Percentiles rank a stretch among this genome's conserved stretches.
phyloP scores from a whole-genome alignment of 2,113 vertebrate genomes.

The Trochalopteron elliotii region DNA sequence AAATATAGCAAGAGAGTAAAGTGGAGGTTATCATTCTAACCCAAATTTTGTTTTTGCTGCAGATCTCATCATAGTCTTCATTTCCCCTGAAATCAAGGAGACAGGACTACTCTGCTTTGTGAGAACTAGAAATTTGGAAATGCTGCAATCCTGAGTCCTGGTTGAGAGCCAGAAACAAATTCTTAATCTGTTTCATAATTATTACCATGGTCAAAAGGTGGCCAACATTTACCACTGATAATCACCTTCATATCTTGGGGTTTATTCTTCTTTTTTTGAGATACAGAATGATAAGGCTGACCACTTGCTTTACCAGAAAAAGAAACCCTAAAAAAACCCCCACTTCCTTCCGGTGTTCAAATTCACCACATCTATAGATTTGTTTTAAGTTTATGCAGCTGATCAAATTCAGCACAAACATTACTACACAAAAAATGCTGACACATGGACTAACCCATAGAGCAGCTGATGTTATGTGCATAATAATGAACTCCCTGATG shows the following conservation, averaged over 20 bases:
- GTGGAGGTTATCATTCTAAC: neutral
- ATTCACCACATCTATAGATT: slow-evolving; percentile 4
- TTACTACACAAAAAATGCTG: neutral
- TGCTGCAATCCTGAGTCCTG: neutral
- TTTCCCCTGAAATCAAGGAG: neutral
- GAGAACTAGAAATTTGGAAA: neutral
- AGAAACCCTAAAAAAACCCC: neutral
- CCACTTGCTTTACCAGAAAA: neutral
- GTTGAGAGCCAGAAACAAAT: neutral
- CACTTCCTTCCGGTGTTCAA: neutral
- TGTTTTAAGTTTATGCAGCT: slow-evolving; percentile 34
- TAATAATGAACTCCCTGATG: slow-evolving; percentile 1
- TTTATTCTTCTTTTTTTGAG: neutral
- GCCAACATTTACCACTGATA: neutral
- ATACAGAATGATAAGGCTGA: neutral
- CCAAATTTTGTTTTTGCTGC: neutral
- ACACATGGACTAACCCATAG: neutral
- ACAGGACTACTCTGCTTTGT: neutral
- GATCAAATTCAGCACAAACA: slow-evolving; percentile 30
- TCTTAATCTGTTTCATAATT: neutral
- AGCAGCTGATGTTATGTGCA: slow-evolving; percentile 24
- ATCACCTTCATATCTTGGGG: neutral
- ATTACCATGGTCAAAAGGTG: neutral
- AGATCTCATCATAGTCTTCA: neutral
- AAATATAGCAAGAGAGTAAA: neutral